Evolutionary conservation across 2,113 vertebrate genomes (phyloP), one percentile per base, ranked within the genome.

Genomic region (Tetraodon nigroviridis): DNA sequence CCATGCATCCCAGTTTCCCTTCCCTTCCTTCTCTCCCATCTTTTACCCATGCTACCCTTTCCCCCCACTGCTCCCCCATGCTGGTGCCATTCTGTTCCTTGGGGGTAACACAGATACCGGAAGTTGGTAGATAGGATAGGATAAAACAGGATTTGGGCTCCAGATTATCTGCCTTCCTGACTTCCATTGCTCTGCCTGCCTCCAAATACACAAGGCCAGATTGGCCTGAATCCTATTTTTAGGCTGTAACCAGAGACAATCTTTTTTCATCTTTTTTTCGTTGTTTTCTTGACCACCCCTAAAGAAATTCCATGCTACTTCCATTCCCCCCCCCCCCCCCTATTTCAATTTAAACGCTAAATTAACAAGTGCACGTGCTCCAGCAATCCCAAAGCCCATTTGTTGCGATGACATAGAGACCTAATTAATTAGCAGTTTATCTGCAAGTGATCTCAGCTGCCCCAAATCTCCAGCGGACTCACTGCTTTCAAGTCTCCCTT

Each of bases 101-200:
- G 14, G 67, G 24, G 76, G 80, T 66, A 70, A 73, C 79, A 52
- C 1, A 61, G 73, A 76, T 64, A 66, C 83, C 84, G 86, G 86
- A 88, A 88, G 88, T 86, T 70, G 77, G 64, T 59, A 68, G 88
- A 87, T 86, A 89, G 89, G 75, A 85, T 85, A 80, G 85, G 88
- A 87, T 86, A 89, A 89, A 74, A 85, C 86, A 80, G 85, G 85
- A 88, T 83, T 87, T 87, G 82, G 78, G 84, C 76, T 81, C 75
- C 56, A 84, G 87, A 89, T 89, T 86, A 90, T 85, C 89, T 78
- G 75, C 78, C 79, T 82, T 75, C 75, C 82, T 76, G 64, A 51
- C 73, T 82, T 80, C 47, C 64, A 17, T 72, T 19, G 45, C 72
- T 53, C 64, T 65, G 69, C 51, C 65, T 64, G 67, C 61, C 50